Evolutionary conservation across 2,888 invertebrate species (phyloP).

Genomic region (Morinoia aosen): DNA sequence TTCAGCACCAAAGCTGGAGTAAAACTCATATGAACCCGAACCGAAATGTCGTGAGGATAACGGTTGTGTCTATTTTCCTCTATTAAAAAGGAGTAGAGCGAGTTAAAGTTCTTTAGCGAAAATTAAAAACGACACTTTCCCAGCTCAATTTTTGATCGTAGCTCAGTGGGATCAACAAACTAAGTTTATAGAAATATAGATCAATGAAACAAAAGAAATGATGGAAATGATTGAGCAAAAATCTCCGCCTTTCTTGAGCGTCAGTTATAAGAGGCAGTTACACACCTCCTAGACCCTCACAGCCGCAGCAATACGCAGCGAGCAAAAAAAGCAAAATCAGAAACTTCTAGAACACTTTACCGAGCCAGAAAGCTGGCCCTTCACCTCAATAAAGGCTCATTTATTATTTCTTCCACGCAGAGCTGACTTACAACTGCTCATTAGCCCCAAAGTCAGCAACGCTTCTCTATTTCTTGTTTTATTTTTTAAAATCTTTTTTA

Average conservation of each 20-base stretch:
- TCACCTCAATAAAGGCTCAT: background rate
- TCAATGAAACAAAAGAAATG: too few relatives aligned
- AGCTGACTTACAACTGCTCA: background rate
- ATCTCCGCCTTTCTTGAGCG: background rate
- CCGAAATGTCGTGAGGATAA: too few relatives aligned
- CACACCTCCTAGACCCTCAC: background rate
- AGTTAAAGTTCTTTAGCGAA: background rate
- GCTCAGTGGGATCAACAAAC: background rate
- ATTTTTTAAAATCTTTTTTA: background rate
- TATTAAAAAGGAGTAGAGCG: background rate
- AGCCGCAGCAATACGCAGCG: background rate
- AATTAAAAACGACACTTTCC: background rate
- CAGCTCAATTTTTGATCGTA: background rate
- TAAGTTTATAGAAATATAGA: too few relatives aligned
- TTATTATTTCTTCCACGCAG: background rate
- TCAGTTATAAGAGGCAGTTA: background rate
- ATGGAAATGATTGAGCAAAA: background rate
- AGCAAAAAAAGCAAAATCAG: background rate
- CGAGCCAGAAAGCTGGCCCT: background rate
- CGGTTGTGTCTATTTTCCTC: too few relatives aligned
- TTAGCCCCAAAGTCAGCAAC: background rate
- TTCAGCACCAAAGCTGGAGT: too few relatives aligned
- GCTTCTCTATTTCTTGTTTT: background rate
- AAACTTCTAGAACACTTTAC: background rate
- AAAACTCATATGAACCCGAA: too few relatives aligned